These are phyloP conservation scores for Brachionus paranguensis DNA, from an alignment of 1,140 invertebrate genomes.

Conservation along the genomic window DNA sequence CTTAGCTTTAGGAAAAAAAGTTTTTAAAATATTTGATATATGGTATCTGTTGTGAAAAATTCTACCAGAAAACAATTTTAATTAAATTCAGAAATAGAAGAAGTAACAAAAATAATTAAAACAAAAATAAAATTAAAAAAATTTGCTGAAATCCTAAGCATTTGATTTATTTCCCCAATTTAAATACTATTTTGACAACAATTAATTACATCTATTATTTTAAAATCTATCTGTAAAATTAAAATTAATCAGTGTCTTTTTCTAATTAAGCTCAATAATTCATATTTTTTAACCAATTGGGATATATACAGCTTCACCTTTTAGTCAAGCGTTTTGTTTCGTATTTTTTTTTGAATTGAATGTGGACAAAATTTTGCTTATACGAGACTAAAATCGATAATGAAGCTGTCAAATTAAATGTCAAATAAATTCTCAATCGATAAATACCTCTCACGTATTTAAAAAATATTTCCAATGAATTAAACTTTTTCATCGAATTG, in stretches of 20 bases:
- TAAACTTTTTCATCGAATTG: background rate
- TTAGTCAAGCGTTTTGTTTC: background rate
- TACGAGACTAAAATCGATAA: background rate
- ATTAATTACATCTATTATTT: background rate
- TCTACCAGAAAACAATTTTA: background rate
- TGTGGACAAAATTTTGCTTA: background rate
- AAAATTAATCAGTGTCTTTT: background rate
- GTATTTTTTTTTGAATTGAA: background rate
- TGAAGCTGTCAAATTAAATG: conserved; percentile 20
- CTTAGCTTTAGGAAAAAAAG: background rate
- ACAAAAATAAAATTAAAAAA: background rate
- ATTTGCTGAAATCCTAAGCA: background rate
- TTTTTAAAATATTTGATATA: background rate
- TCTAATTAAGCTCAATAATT: background rate
- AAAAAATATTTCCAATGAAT: background rate
- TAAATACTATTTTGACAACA: background rate
- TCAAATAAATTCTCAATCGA: background rate
- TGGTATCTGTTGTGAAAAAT: background rate
- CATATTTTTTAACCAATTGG: background rate
- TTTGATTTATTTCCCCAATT: background rate
- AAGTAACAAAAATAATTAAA: background rate
- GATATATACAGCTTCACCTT: background rate
- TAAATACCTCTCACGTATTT: background rate
- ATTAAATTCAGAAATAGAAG: background rate
- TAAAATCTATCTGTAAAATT: background rate